Base-by-base conservation (phyloP, 2,797 vertebrate species). In the Helostoma temminkii region DNA sequence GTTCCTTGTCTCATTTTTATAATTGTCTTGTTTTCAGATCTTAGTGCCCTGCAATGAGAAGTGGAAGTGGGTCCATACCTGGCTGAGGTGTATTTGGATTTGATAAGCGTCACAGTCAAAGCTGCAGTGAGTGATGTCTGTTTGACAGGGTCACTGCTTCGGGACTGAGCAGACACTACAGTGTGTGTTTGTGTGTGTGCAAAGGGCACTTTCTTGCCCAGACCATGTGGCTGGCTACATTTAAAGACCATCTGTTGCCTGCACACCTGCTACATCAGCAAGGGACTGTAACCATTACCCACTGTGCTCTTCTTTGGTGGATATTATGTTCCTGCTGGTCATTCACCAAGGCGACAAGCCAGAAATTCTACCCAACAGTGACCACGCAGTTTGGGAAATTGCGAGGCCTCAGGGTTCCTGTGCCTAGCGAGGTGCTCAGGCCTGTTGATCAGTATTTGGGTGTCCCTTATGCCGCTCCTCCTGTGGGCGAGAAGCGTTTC, bases 301-400 rank as follows among this genome's bases (percentile, higher is more conserved):
- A 89, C 83, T 90, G 90, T 69, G 91, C 91, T 83, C 90, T 94
- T 66, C 85, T 93, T n/a, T 91, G 91, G 90, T 94, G 92, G 92
- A 91, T 92, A 85, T 78, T 92, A 83, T 92, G 89, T 47, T 91
- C 91, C 86, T 88, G 88, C 79, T 92, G 92, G 91, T 92, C 89
- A 25, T 81, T 92, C 70, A 92, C 92, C 66, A 89, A 89, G 86
- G 81, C 84, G 6, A 93, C 92, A 0, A 92, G 90, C 81, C 90
- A 94, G 89, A 93, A 91, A 79, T 94, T 93, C 80, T 95, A 96
- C 84, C 96, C 96, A 0, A 95, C 96, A 52, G 96, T 96, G 76
- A 94, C 93, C 84, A 97, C 95, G 6, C 95, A 96, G 86, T 96
- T 95, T 47, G 96, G 96, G 49, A 94, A 94, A 46, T 91, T 97